Conservation (phyloP, 37 sponge, comb jelly and placozoan genomes). For the Bolinopsis microptera region DNA sequence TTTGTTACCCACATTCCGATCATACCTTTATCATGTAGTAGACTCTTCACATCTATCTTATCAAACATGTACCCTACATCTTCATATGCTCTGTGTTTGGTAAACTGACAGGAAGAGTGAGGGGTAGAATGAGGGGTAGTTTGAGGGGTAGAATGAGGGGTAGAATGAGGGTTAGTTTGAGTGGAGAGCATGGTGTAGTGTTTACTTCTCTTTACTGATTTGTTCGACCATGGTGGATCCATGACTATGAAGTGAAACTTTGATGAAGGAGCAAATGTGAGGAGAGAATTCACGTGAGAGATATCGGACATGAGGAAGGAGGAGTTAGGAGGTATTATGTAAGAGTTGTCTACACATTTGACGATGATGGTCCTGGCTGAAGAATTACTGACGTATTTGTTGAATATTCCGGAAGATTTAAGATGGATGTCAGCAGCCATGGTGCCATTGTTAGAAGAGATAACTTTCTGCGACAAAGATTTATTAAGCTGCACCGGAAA, state of each 20-base stretch:
- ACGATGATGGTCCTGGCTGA: neutral
- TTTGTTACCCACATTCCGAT: constrained; percentile 40
- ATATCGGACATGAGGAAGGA: constrained; percentile 62
- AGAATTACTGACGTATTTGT: neutral
- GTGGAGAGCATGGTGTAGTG: constrained; percentile 1
- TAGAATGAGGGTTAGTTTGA: neutral
- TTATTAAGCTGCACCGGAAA: neutral
- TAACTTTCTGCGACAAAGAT: neutral
- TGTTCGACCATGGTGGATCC: constrained; percentile 42
- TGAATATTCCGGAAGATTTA: neutral
- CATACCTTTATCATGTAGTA: neutral
- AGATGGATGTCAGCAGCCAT: neutral
- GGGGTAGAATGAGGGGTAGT: neutral
- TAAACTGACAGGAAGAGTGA: neutral
- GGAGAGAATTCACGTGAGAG: neutral
- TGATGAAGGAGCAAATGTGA: constrained; percentile 18
- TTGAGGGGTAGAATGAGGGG: neutral
- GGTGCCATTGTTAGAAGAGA: neutral
- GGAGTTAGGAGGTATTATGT: constrained; percentile 20
- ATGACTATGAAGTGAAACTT: neutral
- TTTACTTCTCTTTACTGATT: neutral
- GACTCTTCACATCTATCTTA: neutral
- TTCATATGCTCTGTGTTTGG: neutral
- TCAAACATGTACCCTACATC: constrained; percentile 61
- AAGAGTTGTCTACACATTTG: neutral